Conservation (phyloP, 2,113 vertebrate genomes). For the sheep (Ovis aries) region ARS-UI_Ramb_v3.0 NC_056060.1:58379501-58380000, state of each 20-base stretch:
- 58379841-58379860: slow-evolving; percentile 86
- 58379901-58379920: neutral
- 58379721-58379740: neutral
- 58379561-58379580: neutral
- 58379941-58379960: neutral
- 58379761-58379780: slow-evolving; percentile 77
- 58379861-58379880: slow-evolving; percentile 83
- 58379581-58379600: neutral
- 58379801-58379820: slow-evolving; percentile 85
- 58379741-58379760: neutral
- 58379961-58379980: neutral
- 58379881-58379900: neutral
- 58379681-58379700: neutral
- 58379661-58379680: neutral
- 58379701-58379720: neutral
- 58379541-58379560: neutral
- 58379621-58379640: neutral
- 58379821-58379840: slow-evolving; percentile 83
- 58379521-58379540: neutral
- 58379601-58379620: neutral
- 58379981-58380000: neutral
- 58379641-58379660: neutral
- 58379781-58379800: slow-evolving; percentile 84
- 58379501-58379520: neutral
- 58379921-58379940: neutral